Conservation (phyloP, 2,113 vertebrate genomes). For the Centropus unirufus region DNA sequence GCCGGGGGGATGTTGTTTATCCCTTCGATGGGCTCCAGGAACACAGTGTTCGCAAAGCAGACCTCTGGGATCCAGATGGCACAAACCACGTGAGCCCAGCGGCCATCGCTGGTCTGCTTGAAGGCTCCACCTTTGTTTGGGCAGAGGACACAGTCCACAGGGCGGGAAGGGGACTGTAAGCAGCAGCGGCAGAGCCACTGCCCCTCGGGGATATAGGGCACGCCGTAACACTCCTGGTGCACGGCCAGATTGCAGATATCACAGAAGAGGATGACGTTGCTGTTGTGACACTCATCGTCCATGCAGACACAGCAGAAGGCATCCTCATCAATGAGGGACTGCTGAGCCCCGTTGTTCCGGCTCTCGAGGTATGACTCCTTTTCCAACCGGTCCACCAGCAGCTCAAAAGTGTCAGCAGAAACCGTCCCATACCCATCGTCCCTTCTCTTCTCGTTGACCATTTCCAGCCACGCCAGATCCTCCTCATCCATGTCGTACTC, state of each 20-base stretch:
- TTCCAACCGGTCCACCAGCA: constrained; percentile 91
- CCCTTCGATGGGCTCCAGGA: constrained; percentile 96
- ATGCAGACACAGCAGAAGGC: constrained; percentile 98
- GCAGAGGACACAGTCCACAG: constrained; percentile 94
- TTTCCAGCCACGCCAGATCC: constrained; percentile 93
- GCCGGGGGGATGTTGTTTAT: constrained; percentile 92
- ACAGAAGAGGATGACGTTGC: constrained; percentile 98
- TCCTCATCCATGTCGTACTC: constrained; percentile 99
- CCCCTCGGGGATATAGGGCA: constrained; percentile 96
- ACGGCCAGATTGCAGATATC: constrained; percentile 98
- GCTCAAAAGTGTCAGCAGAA: constrained; percentile 89
- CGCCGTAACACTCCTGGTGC: constrained; percentile 97
- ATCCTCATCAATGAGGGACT: constrained; percentile 90
- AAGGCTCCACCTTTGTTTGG: constrained; percentile 96
- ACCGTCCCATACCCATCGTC: constrained; percentile 85
- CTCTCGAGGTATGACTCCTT: constrained; percentile 94
- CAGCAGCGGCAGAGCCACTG: constrained; percentile 99
- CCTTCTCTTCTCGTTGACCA: constrained; percentile 88
- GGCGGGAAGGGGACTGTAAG: constrained; percentile 92
- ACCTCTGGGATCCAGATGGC: constrained; percentile 99
- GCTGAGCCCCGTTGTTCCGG: constrained; percentile 84
- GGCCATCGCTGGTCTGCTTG: constrained; percentile 95
- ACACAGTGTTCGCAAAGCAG: constrained; percentile 97
- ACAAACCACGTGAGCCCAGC: constrained; percentile 96
- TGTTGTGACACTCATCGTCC: constrained; percentile 98